These are phyloP conservation scores for Caenorhabditis doughertyi DNA, from an alignment of 2,888 invertebrate species.

Conservation along the genomic window DNA sequence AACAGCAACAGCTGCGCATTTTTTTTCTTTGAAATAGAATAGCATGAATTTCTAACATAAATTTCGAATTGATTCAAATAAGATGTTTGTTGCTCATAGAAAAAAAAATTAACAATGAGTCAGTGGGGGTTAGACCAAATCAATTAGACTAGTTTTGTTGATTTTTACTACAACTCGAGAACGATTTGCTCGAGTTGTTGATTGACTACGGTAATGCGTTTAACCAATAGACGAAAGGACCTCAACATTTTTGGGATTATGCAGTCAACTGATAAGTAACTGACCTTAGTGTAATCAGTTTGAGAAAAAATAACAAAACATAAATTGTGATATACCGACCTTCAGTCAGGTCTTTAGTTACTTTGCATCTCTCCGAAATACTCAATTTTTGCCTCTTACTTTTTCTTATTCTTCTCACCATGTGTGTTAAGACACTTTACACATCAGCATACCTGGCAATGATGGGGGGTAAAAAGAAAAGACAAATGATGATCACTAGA, in stretches of 20 bases:
- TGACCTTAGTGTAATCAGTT: constrained; percentile 24
- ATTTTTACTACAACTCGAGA: constrained; percentile 51
- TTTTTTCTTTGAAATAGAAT: constrained; percentile 13
- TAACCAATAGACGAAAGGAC: constrained; percentile 34
- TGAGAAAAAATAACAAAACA: constrained; percentile 20
- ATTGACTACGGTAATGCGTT: constrained; percentile 60
- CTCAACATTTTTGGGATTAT: constrained; percentile 30
- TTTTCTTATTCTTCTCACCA: constrained; percentile 33
- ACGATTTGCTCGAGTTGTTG: constrained; percentile 29
- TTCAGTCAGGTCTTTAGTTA: constrained; percentile 25
- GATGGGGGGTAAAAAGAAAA: background rate
- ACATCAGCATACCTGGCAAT: constrained; percentile 52
- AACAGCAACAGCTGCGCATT: constrained; percentile 42
- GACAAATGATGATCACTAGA: constrained; percentile 26
- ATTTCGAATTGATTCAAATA: constrained; percentile 20
- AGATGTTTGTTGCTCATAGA: background rate
- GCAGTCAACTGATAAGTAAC: constrained; percentile 50
- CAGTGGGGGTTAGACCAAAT: background rate
- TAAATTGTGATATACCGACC: constrained; percentile 22
- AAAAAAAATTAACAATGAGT: constrained; percentile 30
- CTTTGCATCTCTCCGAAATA: constrained; percentile 44
- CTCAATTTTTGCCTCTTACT: constrained; percentile 26
- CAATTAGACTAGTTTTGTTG: constrained; percentile 46
- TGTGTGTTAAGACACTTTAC: constrained; percentile 57
- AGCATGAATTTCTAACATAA: constrained; percentile 33